A percentile compares a stretch with the other conserved stretches of the same genome.
These are phyloP conservation scores for Drosophila sulfurigaster DNA, from an alignment of 1,140 invertebrate genomes.

Conservation along the genomic window DNA sequence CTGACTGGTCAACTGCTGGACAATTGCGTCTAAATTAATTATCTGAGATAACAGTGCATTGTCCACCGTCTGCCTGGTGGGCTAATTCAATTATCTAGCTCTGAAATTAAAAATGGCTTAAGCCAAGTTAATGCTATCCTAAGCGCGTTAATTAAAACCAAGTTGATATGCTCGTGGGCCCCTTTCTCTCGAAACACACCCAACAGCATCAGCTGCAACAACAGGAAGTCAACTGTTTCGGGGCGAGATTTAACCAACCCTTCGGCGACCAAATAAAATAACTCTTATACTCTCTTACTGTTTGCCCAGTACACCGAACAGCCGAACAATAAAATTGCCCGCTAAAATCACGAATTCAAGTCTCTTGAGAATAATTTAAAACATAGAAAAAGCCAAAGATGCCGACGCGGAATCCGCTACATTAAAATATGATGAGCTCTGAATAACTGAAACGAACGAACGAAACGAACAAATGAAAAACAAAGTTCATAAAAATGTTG, in stretches of 20 bases:
- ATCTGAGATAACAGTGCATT: slow-evolving; percentile 76
- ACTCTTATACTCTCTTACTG: slow-evolving; percentile 3
- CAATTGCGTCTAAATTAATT: slow-evolving; percentile 82
- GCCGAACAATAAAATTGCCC: slow-evolving; percentile 51
- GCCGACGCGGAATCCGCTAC: slow-evolving; percentile 67
- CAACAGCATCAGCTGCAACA: slow-evolving; percentile 58
- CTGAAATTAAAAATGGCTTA: slow-evolving; percentile 81
- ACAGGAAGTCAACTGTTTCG: slow-evolving; percentile 53
- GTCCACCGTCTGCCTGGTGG: slow-evolving; percentile 47
- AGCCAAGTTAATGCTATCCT: slow-evolving; percentile 75
- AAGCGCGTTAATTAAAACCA: slow-evolving; percentile 78
- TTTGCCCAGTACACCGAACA: not conserved
- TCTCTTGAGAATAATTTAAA: slow-evolving; percentile 78
- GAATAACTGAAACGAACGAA: slow-evolving; percentile 53
- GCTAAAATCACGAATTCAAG: slow-evolving; percentile 77
- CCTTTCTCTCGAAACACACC: not conserved
- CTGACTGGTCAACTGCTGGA: slow-evolving; percentile 41
- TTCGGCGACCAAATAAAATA: not conserved
- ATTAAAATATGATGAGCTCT: slow-evolving; percentile 81
- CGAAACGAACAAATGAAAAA: slow-evolving; percentile 63
- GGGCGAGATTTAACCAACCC: slow-evolving; percentile 15
- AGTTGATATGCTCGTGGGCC: slow-evolving; percentile 46
- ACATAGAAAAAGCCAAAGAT: slow-evolving; percentile 72
- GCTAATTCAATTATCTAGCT: slow-evolving; percentile 77
- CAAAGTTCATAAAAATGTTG: slow-evolving; percentile 81